A percentile compares a stretch with the other conserved stretches of the same genome.
Conservation (phyloP, 1,140 invertebrate species). For the Triops longicaudatus region DNA sequence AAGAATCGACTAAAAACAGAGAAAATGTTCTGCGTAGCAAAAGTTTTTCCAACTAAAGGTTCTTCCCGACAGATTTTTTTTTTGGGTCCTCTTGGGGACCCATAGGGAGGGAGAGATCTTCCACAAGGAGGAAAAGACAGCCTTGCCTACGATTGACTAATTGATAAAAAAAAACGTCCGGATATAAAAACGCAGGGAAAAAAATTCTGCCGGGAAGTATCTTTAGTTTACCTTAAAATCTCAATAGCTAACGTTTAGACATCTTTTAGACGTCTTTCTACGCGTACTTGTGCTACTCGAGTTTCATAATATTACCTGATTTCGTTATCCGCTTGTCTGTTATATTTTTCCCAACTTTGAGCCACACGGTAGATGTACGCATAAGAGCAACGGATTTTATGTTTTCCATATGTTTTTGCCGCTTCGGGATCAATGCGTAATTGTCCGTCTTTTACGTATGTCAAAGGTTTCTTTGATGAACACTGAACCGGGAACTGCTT, state of each 20-base stretch:
- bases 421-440: background rate
- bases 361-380: background rate
- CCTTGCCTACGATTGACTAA: no score
- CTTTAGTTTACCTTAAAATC: background rate
- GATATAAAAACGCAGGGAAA: no score
- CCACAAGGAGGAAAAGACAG: no score
- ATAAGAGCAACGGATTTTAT: background rate
- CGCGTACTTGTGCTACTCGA: background rate
- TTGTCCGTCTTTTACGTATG: background rate
- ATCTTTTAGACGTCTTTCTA: background rate
- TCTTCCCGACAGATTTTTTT: no score
- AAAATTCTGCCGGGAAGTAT: no score
- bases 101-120: no score
- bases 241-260: background rate
- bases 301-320: background rate
- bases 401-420: background rate
- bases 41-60: no score
- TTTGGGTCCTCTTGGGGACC: no score
- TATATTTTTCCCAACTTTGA: background rate
- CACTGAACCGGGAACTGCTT: background rate
- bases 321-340: background rate
- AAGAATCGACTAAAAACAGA: no score
- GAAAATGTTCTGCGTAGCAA: no score
- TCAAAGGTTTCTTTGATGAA: background rate
- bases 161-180: no score